Evolutionary conservation across 2,797 vertebrate genomes (phyloP), one percentile per base, ranked within the genome.

Genomic region (Periophthalmus magnuspinnatus): DNA sequence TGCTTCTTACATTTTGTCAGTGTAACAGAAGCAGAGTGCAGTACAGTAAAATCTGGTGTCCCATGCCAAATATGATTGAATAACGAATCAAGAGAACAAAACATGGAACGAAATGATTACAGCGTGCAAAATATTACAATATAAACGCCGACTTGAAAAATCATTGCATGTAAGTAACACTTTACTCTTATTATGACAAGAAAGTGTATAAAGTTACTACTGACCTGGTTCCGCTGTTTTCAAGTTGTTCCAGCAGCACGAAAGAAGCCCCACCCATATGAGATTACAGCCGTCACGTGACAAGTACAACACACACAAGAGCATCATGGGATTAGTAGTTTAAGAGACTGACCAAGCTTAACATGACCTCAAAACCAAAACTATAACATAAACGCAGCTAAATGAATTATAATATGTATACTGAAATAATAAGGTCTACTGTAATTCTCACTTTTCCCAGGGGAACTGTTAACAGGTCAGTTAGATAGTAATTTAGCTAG

Each of bases 221-320:
- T 80, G 72, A 84, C 84, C 82, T 84, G 68, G 11, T 67, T 71
- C 65, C 1, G 58, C 19, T 0, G 56, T 19, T 58, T 1, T 3
- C 21, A 11, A 22, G 52, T 13, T 9, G 1, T 0, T 0, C 0
- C 2, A 0, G 0, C 24, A n/a, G 24, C 5, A 56, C 59, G 5
- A 14, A 2, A 11, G 45, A 5, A 9, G 24, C 3, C 24, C 47
- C 11, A 14, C 6, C 36, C 48, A 36, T 50, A 33, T 65, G 1
- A 19, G 63, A n/a, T n/a, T 6, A 65, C 60, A 41, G 60, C 5
- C 17, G 47, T 0, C 1, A 47, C 6, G 21, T 21, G 19, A 4
- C 28, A 60, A 56, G 0, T 32, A 73, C 76, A 76, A 2, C 19
- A 2, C 9, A n/a, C 33, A 21, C 56, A 58, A 77, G 72, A 84